Evolutionary conservation across 2,888 invertebrate genomes (phyloP).

Genomic region (Drosophila nr. perissopoda): DNA sequence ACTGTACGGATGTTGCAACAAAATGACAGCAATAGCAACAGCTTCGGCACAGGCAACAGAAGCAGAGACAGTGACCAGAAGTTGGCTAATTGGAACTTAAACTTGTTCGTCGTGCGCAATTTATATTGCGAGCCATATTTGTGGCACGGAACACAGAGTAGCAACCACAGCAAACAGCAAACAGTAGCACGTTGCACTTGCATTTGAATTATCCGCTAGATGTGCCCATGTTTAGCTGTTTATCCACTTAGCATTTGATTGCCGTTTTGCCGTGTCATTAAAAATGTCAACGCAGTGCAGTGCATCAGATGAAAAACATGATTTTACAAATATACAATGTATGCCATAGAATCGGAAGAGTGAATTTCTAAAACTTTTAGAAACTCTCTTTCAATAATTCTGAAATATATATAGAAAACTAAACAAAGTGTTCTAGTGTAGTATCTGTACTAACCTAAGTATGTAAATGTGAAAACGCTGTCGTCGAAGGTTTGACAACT

Average conservation of each 20-base stretch:
- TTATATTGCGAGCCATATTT: conserved; percentile 21
- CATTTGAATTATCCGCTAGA: conserved; percentile 34
- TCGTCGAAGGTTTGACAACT: conserved; percentile 71
- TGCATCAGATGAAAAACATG: conserved; percentile 18
- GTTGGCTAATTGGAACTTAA: conserved; percentile 59
- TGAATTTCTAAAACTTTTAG: background rate
- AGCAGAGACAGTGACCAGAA: conserved; percentile 49
- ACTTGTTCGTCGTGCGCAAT: conserved; percentile 47
- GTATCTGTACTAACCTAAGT: background rate
- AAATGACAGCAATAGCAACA: conserved; percentile 20
- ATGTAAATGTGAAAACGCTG: conserved; percentile 10
- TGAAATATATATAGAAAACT: background rate
- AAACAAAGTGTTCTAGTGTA: background rate
- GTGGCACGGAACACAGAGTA: conserved; percentile 12
- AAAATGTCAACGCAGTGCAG: conserved; percentile 53
- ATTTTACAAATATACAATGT: background rate
- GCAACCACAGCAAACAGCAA: background rate
- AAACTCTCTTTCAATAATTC: background rate
- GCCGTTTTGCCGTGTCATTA: conserved; percentile 52
- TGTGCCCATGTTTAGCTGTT: conserved; percentile 39
- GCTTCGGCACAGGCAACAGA: conserved; percentile 6
- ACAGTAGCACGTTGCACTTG: conserved; percentile 17
- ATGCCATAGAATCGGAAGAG: background rate
- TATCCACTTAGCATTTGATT: conserved; percentile 60
- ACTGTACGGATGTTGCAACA: conserved; percentile 66